Conservation (phyloP, 2,888 invertebrate genomes). For the Lepidocyrtoides sp. region DNA sequence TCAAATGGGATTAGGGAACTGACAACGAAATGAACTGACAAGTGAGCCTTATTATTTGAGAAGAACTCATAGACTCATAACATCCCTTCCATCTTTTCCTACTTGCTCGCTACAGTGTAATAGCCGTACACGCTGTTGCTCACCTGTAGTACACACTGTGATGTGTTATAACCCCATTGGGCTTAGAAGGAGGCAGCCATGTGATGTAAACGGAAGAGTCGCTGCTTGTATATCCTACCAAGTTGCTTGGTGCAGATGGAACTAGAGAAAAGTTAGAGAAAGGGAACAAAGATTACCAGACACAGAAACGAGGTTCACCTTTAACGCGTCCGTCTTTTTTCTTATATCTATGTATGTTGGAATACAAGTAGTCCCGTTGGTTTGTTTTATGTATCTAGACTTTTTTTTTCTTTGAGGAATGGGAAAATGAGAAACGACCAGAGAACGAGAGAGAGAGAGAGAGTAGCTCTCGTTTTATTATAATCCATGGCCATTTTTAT, state of each 20-base stretch:
- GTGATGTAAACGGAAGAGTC: slow-evolving; percentile 84
- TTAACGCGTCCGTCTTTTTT: no score
- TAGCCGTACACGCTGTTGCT: background rate
- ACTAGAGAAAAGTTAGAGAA: slow-evolving; percentile 75
- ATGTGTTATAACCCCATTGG: slow-evolving; percentile 83
- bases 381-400: background rate
- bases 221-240: slow-evolving; percentile 83
- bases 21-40: slow-evolving; percentile 78
- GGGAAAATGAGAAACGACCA: slow-evolving; percentile 23
- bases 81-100: slow-evolving; percentile 7
- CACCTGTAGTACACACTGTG: slow-evolving; percentile 85
- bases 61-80: slow-evolving; percentile 26
- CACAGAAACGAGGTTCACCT: slow-evolving; percentile 37
- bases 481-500: slow-evolving; percentile 33
- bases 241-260: slow-evolving; percentile 83
- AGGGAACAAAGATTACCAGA: slow-evolving; percentile 57
- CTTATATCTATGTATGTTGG: no score
- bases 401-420: background rate
- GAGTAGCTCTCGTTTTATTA: slow-evolving; percentile 22
- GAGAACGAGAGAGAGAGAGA: background rate
- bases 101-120: background rate
- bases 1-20: slow-evolving; percentile 76
- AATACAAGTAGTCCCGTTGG: no score
- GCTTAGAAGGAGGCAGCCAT: slow-evolving; percentile 82
- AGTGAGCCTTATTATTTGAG: slow-evolving; percentile 75